A percentile compares a stretch with the other conserved stretches of the same genome.
Conservation (phyloP, 2,113 vertebrate genomes). For the Lonchura striata region DNA sequence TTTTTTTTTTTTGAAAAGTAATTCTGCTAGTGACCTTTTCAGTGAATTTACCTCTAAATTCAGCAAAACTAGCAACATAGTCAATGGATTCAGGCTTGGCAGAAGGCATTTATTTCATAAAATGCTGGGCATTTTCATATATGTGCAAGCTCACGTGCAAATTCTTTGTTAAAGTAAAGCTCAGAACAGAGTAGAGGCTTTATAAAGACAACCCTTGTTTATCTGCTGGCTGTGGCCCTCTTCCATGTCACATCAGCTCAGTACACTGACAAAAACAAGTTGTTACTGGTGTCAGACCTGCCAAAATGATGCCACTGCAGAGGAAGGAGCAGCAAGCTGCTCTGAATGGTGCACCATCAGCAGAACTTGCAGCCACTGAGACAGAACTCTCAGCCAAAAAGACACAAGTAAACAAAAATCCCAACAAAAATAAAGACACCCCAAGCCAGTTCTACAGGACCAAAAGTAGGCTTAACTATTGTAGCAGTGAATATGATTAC, state of each 20-base stretch:
- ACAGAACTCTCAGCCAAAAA: not conserved
- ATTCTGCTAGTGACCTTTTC: slow-evolving; percentile 24
- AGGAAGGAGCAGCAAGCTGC: not conserved
- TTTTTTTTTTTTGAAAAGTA: not conserved
- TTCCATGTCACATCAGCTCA: slow-evolving; percentile 37
- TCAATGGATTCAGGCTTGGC: not conserved
- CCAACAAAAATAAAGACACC: not conserved
- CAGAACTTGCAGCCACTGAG: not conserved
- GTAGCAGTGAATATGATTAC: not conserved
- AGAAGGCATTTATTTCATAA: not conserved
- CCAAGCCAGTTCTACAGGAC: not conserved
- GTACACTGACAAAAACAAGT: slow-evolving; percentile 46
- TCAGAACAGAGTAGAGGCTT: not conserved
- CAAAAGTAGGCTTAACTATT: not conserved
- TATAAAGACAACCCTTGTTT: not conserved
- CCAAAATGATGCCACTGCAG: slow-evolving; percentile 17
- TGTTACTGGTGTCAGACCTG: slow-evolving; percentile 49
- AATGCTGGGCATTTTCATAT: not conserved
- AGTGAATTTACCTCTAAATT: slow-evolving; percentile 13
- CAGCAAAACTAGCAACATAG: not conserved
- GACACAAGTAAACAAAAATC: not conserved
- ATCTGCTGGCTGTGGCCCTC: not conserved
- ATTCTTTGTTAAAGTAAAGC: not conserved
- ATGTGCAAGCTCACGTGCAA: not conserved
- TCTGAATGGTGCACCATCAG: slow-evolving; percentile 18